Evolutionary conservation across 53 echinoderm and acorn worm genomes (phyloP).

Genomic region (Echinometra lucunter): DNA sequence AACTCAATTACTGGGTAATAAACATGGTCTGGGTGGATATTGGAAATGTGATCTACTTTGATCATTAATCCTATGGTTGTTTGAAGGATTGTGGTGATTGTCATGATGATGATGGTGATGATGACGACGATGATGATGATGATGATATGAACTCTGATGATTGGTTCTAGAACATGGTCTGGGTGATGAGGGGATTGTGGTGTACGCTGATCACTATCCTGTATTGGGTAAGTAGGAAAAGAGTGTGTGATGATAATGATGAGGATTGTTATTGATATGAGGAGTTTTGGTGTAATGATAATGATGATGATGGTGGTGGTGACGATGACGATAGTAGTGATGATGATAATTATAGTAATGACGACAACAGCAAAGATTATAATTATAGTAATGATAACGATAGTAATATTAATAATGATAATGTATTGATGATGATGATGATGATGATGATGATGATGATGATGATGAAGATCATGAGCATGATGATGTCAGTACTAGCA

Average conservation of each 20-base stretch:
- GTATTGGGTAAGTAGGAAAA: slow-evolving; percentile 48
- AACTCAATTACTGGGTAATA: too few species aligned
- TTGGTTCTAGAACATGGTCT: too few species aligned
- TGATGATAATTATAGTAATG: slow-evolving; percentile 62
- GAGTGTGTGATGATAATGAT: too few species aligned
- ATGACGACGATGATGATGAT: too few species aligned
- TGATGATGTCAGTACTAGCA: background rate
- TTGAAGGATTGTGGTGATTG: too few species aligned
- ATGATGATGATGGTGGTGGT: background rate
- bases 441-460: slow-evolving; percentile 21
- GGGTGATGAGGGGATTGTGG: too few species aligned
- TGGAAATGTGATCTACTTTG: background rate
- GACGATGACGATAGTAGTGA: background rate
- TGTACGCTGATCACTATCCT: slow-evolving; percentile 78
- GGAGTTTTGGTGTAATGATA: background rate
- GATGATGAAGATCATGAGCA: slow-evolving; percentile 50
- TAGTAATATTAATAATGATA: background rate
- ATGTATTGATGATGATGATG: background rate
- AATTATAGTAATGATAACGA: background rate
- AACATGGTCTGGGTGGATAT: too few species aligned
- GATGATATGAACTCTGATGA: too few species aligned
- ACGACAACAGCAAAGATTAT: too few species aligned
- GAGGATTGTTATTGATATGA: too few species aligned
- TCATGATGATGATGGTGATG: too few species aligned
- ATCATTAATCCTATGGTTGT: too few species aligned